Evolutionary conservation across 2,888 invertebrate species (phyloP).

Genomic region (Volucella inanis): DNA sequence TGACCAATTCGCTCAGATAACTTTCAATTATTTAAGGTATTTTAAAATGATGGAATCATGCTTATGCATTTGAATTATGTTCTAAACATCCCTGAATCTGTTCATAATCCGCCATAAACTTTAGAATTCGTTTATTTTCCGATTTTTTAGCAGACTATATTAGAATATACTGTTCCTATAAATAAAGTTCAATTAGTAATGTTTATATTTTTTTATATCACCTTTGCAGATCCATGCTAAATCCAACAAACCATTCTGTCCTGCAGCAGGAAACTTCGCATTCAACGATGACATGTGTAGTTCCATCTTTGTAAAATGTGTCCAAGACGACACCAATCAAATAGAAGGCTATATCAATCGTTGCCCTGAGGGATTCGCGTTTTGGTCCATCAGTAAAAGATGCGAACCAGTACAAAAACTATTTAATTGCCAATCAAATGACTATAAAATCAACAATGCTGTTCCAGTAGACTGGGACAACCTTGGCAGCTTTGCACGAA

Average conservation of each 20-base stretch:
- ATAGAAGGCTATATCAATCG: constrained; percentile 89
- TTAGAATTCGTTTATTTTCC: too few relatives aligned
- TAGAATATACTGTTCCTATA: neutral
- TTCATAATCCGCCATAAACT: too few relatives aligned
- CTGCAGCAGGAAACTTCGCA: constrained; percentile 87
- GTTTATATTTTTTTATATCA: constrained; percentile 7
- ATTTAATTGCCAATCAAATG: constrained; percentile 84
- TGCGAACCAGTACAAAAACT: constrained; percentile 88
- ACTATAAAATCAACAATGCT: constrained; percentile 76
- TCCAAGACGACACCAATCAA: constrained; percentile 83
- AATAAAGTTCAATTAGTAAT: constrained; percentile 8
- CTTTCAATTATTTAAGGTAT: too few relatives aligned
- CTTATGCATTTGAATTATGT: too few relatives aligned
- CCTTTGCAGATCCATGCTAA: constrained; percentile 86
- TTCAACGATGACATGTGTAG: constrained; percentile 88
- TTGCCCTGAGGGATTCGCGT: constrained; percentile 90
- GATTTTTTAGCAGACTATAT: too few relatives aligned
- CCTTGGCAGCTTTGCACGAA: constrained; percentile 81
- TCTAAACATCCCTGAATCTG: too few relatives aligned
- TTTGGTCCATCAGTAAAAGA: constrained; percentile 90
- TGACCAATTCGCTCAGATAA: too few relatives aligned
- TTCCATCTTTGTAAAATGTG: constrained; percentile 89
- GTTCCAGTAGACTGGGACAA: constrained; percentile 82
- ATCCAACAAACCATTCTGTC: constrained; percentile 85
- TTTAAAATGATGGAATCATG: too few relatives aligned